Evolutionary conservation across 2,113 vertebrate genomes (phyloP).

Genomic region (Onychostruthus taczanowskii): DNA sequence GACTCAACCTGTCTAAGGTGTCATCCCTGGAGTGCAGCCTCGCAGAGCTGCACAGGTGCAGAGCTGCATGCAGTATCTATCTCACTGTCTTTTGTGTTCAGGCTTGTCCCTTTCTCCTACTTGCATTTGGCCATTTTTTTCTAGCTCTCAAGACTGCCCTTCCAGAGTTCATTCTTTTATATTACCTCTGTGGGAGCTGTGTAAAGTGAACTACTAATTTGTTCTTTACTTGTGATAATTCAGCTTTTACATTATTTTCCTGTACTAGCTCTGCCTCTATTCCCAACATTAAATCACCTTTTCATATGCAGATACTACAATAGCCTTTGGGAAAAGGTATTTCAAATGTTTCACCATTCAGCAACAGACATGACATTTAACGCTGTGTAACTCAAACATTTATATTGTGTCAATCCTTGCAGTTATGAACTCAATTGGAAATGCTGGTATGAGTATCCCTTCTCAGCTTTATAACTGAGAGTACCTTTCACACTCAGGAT

Average conservation of each 20-base stretch:
- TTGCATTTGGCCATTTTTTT: neutral
- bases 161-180: neutral
- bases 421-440: neutral
- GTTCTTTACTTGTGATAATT: neutral
- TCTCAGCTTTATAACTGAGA: neutral
- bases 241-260: neutral
- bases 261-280: neutral
- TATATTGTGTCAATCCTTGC: neutral
- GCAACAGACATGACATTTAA: neutral
- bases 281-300: neutral
- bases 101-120: neutral
- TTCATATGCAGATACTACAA: neutral
- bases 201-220: neutral
- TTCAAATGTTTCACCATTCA: neutral
- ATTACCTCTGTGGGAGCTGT: neutral
- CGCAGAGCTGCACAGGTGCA: rapidly evolving
- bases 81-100: neutral
- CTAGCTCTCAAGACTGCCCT: neutral
- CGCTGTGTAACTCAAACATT: neutral
- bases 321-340: neutral
- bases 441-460: neutral
- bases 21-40: neutral
- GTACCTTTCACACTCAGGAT: neutral
- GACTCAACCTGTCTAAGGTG: rapidly evolving
- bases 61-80: rapidly evolving